Evolutionary conservation across 1,140 invertebrate genomes (phyloP).

Genomic region (Pygmarrhopalites habei): DNA sequence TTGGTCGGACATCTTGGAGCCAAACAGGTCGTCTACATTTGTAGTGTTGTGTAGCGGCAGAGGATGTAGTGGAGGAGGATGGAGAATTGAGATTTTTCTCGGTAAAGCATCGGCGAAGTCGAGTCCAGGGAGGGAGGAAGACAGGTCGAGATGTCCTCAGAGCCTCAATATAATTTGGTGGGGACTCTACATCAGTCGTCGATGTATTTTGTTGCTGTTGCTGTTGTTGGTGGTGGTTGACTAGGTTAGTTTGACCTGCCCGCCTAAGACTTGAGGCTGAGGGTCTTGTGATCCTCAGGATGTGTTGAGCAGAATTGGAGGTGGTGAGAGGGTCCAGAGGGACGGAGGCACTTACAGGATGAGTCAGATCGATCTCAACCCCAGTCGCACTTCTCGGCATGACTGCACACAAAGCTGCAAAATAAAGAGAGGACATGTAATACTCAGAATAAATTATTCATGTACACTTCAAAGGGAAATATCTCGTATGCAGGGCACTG

Average conservation of each 20-base stretch:
- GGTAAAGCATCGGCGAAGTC: constrained; percentile 41
- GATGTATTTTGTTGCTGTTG: constrained; percentile 48
- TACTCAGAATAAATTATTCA: too few species aligned
- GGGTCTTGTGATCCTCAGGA: too few species aligned
- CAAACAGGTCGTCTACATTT: not conserved
- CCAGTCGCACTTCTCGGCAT: constrained; percentile 18
- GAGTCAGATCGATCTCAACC: constrained; percentile 20
- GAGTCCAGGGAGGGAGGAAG: constrained; percentile 30
- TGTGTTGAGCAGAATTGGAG: constrained; percentile 42
- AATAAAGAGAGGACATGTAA: constrained; percentile 1
- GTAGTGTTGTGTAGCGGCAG: too few species aligned
- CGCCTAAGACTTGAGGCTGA: too few species aligned
- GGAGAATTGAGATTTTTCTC: constrained; percentile 20
- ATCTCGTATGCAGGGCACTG: too few species aligned
- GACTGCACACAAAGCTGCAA: constrained; percentile 36
- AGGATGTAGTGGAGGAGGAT: too few species aligned
- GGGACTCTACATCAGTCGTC: constrained; percentile 53
- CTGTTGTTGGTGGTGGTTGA: too few species aligned
- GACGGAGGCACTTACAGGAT: constrained; percentile 19
- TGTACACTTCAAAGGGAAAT: too few species aligned
- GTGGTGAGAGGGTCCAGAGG: constrained; percentile 49
- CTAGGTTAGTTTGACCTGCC: too few species aligned
- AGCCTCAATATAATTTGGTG: constrained; percentile 49
- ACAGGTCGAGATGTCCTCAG: constrained; percentile 40
- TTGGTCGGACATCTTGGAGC: not conserved